Evolutionary conservation across 2,113 vertebrate genomes (phyloP), one percentile per base, ranked within the genome.

Genomic region (Pheucticus melanocephalus): DNA sequence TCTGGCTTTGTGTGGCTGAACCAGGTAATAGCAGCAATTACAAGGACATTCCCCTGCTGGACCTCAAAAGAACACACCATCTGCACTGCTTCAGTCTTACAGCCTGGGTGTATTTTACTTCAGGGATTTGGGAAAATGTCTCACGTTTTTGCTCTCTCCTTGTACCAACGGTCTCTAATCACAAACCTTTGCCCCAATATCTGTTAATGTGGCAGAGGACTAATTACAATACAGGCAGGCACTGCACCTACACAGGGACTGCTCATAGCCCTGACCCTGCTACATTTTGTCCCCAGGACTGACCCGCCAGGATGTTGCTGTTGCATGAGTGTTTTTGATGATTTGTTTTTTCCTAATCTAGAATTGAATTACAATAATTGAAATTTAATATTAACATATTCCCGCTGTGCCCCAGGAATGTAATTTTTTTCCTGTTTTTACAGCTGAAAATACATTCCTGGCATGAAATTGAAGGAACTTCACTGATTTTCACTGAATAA

Each of bases 241-340:
- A 63, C 50, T 37, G 56, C 37, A 82, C 27, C 28, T 45, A 12
- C 18, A 17, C 17, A 37, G 9, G 28, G 9, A 44, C 20, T 35
- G 35, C 13, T 64, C 0, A 0, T 23, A 51, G 40, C 12, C 31
- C 48, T 61, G 60, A 45, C 13, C 35, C 42, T 28, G 18, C 13
- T 45, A 28, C 21, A 24, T 11, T 11, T 19, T 30, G 27, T 64
- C 21, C n/a, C n/a, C 27, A 31, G 15, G 16, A 66, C 14, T 27
- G 47, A 73, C 31, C 30, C 37, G 16, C 6, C 37, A 47, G 65
- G 6, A 40, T 44, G 15, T 14, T 56, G 45, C 10, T 90, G 20
- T 42, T 76, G 18, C 31, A 51, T 14, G 24, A 4, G 1, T 48
- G 15, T 1, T 81, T 92, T 86, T 91, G 5, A 50, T 61, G 2